Base-by-base conservation (phyloP, 2,888 invertebrate genomes). In the Acanthosepion lycidas region DNA sequence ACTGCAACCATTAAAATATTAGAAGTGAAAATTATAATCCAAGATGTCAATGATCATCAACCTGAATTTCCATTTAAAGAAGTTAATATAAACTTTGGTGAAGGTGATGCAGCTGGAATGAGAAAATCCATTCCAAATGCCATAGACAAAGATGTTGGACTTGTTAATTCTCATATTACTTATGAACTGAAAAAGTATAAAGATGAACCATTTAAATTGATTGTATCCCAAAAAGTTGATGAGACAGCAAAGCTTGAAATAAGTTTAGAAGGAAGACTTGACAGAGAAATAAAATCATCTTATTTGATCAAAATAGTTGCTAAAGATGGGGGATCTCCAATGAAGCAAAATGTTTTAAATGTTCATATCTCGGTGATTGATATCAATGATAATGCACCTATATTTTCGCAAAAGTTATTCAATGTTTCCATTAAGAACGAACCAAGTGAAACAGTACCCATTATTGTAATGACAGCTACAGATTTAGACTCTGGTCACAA, bases 1-100 rank as follows among this genome's bases (percentile, higher is more conserved):
- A 78, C 78, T n/a, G n/a, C 78, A 33, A 78, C 78, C 78, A 78
- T 78, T 78, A 78, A 78, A 33, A 78, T 64, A 78, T 78, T 78
- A 33, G 78, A 78, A 78, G 78, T 78, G 33, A 78, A 78, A 78
- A 78, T 78, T 5, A 78, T 78, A 78, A 78, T 78, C n/a, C n/a
- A 78, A 33, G 78, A 78, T 33, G 78, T 78, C 18, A 78, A 78
- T 33, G 78, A 78, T 78, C 78, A 78, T 78, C 78, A 78, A 78
- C 78, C 78, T 78, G 78, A 78, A 18, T 78, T 78, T 15, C 78
- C 78, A 78, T 1, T 78, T 15, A 78, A 33, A 78, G 78, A 78
- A 33, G 15, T 78, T 18, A 78, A 78, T 18, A n/a, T 78, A 0
- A 12, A 78, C 12, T 78, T 78, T 78, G 15, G 8, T 78, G 78